A percentile compares a stretch with the other conserved stretches of the same genome.
phyloP scores from a whole-genome alignment of 2,113 vertebrate species.

The Dromiciops gliroides region DNA sequence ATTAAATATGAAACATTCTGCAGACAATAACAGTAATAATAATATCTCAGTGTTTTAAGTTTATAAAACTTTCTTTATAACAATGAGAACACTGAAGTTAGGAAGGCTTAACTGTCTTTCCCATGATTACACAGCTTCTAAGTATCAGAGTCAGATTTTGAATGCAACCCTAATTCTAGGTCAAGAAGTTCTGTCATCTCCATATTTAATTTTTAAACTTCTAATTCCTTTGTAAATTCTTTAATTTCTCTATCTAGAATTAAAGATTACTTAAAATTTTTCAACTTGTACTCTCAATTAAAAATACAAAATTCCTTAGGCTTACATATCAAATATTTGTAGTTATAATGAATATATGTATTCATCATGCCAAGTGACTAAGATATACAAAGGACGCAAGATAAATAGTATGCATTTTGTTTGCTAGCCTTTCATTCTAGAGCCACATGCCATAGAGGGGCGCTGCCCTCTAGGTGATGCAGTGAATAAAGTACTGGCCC shows the following conservation, averaged over 20 bases:
- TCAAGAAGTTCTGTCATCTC: neutral
- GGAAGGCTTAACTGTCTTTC: neutral
- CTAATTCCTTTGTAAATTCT: neutral
- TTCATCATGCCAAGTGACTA: neutral
- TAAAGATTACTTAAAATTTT: neutral
- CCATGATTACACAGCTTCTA: neutral
- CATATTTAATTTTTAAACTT: neutral
- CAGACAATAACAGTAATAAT: neutral
- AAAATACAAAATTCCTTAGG: neutral
- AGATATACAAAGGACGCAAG: neutral
- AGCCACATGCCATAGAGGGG: neutral
- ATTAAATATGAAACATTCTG: neutral
- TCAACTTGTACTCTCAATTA: neutral
- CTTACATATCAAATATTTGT: neutral
- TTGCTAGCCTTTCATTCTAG: neutral
- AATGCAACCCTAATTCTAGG: neutral
- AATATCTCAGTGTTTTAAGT: neutral
- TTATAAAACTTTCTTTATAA: neutral
- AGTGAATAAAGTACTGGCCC: too few relatives aligned
- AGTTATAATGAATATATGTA: neutral
- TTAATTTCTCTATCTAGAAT: neutral
- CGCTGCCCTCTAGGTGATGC: too few relatives aligned
- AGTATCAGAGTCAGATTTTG: neutral
- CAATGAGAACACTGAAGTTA: neutral
- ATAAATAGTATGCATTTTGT: neutral